phyloP scores from a whole-genome alignment of 23 tunicate genomes.

The Styela clava region DNA sequence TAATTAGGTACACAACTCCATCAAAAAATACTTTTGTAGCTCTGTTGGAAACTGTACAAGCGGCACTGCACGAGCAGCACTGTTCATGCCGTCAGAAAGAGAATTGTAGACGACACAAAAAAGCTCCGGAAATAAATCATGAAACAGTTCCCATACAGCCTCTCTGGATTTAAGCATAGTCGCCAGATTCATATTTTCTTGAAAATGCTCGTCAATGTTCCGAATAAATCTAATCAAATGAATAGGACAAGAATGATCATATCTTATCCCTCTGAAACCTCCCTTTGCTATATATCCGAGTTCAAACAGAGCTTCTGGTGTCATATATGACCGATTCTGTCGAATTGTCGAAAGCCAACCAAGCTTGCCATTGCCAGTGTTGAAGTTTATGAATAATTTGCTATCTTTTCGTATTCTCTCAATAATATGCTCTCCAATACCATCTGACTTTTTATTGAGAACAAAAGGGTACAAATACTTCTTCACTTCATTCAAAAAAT shows the following conservation, averaged over 20 bases:
- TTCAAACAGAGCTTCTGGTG: not conserved
- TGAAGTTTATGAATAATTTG: not conserved
- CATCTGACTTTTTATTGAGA: not conserved
- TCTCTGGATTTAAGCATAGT: not conserved
- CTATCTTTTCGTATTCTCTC: not conserved
- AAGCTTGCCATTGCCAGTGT: too few species aligned
- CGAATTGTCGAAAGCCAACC: not conserved
- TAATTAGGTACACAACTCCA: too few species aligned
- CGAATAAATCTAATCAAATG: not conserved
- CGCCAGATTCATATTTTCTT: not conserved
- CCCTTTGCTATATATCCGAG: not conserved
- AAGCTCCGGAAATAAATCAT: not conserved
- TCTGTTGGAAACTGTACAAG: too few species aligned
- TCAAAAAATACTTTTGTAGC: too few species aligned
- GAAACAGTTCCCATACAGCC: not conserved
- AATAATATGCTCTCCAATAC: not conserved
- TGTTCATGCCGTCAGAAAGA: too few species aligned
- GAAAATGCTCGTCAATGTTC: not conserved
- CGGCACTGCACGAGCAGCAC: too few species aligned
- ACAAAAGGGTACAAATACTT: not conserved
- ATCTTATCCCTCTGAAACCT: not conserved
- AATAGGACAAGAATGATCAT: not conserved
- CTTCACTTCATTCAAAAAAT: not conserved
- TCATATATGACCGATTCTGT: not conserved
- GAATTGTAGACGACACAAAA: not conserved